A percentile compares a stretch with the other conserved stretches of the same genome.
Evolutionary conservation across 2,888 invertebrate species (phyloP).

Genomic region (Drosophila falleni): DNA sequence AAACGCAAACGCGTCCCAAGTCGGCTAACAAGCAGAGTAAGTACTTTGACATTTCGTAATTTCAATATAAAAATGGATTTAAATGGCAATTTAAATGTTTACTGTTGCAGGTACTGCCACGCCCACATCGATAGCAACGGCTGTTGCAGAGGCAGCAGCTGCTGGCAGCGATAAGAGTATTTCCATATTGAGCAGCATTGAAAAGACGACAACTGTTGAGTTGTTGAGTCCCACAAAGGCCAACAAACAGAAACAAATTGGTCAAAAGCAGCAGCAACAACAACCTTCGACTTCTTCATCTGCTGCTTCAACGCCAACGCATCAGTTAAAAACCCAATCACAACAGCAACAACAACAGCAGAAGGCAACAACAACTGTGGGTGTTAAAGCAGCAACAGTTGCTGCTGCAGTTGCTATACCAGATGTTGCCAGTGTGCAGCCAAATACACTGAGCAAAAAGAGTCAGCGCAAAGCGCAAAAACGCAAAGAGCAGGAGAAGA

Average conservation of each 20-base stretch:
- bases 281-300: conserved; percentile 63
- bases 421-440: conserved; percentile 20
- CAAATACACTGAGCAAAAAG: conserved; percentile 51
- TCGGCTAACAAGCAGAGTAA: conserved; percentile 74
- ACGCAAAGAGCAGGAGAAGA: conserved; percentile 79
- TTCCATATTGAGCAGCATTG: conserved; percentile 46
- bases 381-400: conserved; percentile 13
- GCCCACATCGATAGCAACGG: conserved; percentile 70
- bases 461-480: conserved; percentile 70
- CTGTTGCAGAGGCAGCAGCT: conserved; percentile 66
- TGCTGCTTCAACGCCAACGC: conserved; percentile 77
- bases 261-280: conserved; percentile 20
- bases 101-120: conserved; percentile 63
- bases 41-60: not conserved
- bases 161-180: conserved; percentile 29
- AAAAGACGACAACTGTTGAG: conserved; percentile 25
- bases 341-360: conserved; percentile 22
- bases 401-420: conserved; percentile 6
- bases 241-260: conserved; percentile 12
- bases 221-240: conserved; percentile 22
- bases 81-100: not conserved
- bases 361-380: conserved; percentile 15
- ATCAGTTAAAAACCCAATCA: conserved; percentile 44
- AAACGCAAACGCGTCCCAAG: conserved; percentile 63
- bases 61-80: not conserved